These are phyloP conservation scores for Cryptocheilus praepositus DNA, from an alignment of 2,888 invertebrate species.

Conservation along the genomic window DNA sequence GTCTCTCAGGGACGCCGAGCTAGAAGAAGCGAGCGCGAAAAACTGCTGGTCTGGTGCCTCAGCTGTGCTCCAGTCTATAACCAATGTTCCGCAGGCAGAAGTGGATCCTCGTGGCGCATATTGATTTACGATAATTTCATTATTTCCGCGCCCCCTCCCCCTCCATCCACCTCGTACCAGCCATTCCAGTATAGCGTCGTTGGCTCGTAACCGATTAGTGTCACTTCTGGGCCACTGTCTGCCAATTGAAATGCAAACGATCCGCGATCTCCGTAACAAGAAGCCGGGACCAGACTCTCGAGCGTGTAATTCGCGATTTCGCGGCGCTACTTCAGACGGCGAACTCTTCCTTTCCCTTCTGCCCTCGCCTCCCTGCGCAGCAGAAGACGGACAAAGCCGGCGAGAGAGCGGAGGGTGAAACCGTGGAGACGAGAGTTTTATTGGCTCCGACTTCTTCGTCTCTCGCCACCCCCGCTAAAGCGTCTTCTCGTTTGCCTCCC, in stretches of 20 bases:
- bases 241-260: slow-evolving; percentile 57
- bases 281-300: slow-evolving; percentile 24
- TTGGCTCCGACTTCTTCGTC: slow-evolving; percentile 70
- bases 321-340: no score
- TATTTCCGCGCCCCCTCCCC: slow-evolving; percentile 47
- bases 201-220: slow-evolving; percentile 53
- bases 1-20: no score
- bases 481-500: slow-evolving; percentile 71
- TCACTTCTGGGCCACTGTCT: slow-evolving; percentile 52
- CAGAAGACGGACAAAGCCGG: slow-evolving; percentile 47
- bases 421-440: slow-evolving; percentile 68
- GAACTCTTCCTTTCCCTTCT: background rate
- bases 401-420: slow-evolving; percentile 35
- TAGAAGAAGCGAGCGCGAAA: no score
- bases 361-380: background rate
- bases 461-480: slow-evolving; percentile 55
- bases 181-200: no score
- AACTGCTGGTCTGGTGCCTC: slow-evolving; percentile 19
- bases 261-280: slow-evolving; percentile 25
- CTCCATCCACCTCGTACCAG: no score
- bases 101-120: slow-evolving; percentile 52
- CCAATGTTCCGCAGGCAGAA: slow-evolving; percentile 23
- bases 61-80: slow-evolving; percentile 35
- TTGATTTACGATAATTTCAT: slow-evolving; percentile 61
- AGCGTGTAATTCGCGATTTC: slow-evolving; percentile 22